Evolutionary conservation across 2,113 vertebrate genomes (phyloP).

Genomic region (Cryptomyrus ogoouensis): DNA sequence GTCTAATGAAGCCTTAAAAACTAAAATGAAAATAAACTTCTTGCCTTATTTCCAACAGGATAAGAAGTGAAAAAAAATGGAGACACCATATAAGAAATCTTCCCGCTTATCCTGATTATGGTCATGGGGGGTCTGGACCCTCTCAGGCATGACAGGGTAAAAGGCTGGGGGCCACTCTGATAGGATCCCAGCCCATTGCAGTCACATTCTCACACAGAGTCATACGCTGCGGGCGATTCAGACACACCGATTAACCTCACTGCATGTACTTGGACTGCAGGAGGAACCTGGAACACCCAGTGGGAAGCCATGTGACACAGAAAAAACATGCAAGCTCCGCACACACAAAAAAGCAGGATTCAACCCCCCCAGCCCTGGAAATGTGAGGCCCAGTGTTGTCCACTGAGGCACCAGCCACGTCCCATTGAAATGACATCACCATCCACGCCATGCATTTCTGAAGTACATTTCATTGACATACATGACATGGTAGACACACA

Average conservation of each 20-base stretch:
- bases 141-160: background rate
- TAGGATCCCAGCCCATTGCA: background rate
- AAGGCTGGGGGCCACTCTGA: background rate
- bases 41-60: background rate
- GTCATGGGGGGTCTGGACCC: background rate
- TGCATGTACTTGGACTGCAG: background rate
- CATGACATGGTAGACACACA: background rate
- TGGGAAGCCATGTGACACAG: background rate
- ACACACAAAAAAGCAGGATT: background rate
- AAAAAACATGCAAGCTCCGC: background rate
- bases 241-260: background rate
- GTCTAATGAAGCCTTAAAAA: background rate
- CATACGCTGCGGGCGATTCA: background rate
- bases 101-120: background rate
- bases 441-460: background rate
- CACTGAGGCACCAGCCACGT: background rate
- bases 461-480: background rate
- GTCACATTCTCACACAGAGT: background rate
- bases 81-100: background rate
- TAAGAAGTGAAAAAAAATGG: background rate
- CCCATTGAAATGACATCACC: background rate
- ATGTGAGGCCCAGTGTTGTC: background rate
- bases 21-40: background rate
- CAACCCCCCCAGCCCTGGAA: background rate
- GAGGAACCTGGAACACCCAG: background rate